Conservation (phyloP, 2,888 invertebrate genomes). For the Arrhopalites spinosus region DNA sequence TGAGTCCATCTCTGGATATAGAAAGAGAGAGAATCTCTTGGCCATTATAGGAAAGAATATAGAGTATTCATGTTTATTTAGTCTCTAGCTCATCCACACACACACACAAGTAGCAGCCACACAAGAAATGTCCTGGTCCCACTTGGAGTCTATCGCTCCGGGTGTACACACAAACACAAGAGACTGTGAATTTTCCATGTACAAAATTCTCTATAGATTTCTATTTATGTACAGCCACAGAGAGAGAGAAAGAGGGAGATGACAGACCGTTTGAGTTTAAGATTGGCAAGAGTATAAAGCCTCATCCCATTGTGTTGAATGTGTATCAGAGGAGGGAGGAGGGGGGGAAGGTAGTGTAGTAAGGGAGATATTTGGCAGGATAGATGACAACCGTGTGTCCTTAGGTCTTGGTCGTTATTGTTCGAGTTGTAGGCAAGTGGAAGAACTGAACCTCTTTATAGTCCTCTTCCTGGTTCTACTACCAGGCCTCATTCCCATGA, state of each 20-base stretch:
- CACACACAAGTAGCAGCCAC: too few species aligned
- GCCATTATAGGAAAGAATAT: too few species aligned
- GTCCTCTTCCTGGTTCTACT: neutral
- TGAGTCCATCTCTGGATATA: conserved; percentile 6
- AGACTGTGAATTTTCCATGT: neutral
- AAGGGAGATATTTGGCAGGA: neutral
- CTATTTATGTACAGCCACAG: too few species aligned
- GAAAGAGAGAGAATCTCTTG: too few species aligned
- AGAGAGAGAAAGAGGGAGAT: too few species aligned
- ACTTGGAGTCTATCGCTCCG: neutral
- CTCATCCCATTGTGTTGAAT: neutral
- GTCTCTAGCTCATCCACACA: neutral
- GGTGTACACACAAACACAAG: neutral
- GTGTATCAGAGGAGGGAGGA: neutral
- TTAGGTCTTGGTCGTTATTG: too few species aligned
- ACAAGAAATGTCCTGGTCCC: too few species aligned
- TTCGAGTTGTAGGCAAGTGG: too few species aligned
- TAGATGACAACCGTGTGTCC: too few species aligned
- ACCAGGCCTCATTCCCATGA: neutral
- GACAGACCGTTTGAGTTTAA: conserved; percentile 4
- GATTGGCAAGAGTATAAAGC: neutral
- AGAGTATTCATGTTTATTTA: neutral
- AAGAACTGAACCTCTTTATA: neutral
- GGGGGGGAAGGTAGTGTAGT: neutral
- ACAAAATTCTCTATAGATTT: too few species aligned